phyloP scores from a whole-genome alignment of 2,888 invertebrate genomes.

The Quadroppia sp. region DNA sequence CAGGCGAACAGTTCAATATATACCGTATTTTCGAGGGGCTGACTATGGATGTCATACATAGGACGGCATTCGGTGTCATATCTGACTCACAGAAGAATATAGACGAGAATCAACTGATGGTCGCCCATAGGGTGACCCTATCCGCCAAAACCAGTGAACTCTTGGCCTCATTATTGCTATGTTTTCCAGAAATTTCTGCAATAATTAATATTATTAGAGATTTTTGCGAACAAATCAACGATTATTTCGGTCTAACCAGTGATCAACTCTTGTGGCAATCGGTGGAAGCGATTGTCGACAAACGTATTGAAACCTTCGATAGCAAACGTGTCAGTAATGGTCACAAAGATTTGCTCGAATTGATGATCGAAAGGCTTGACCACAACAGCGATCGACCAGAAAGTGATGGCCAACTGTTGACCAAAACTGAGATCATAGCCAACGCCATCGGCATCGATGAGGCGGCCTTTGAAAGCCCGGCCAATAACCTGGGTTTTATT shows the following conservation, averaged over 20 bases:
- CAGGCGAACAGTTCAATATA: conserved; percentile 44
- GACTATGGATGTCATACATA: conserved; percentile 46
- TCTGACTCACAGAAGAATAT: conserved; percentile 44
- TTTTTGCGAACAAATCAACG: neutral
- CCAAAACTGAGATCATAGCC: conserved; percentile 16
- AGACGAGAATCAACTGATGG: conserved; percentile 39
- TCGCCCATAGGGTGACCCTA: conserved; percentile 26
- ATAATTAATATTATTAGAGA: neutral
- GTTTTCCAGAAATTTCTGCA: conserved; percentile 13
- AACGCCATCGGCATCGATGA: conserved; percentile 21
- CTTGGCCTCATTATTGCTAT: neutral
- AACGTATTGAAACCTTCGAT: neutral
- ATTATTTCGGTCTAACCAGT: conserved; percentile 2
- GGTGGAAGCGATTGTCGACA: neutral
- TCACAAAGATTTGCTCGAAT: conserved; percentile 13
- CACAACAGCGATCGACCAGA: neutral
- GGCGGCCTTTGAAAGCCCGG: conserved; percentile 7
- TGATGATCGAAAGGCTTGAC: conserved; percentile 1
- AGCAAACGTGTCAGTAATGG: neutral
- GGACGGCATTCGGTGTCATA: conserved; percentile 45
- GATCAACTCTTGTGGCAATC: neutral
- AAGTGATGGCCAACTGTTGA: neutral
- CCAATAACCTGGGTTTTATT: conserved; percentile 20
- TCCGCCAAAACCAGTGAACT: neutral
- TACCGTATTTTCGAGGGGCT: conserved; percentile 45